Base-by-base conservation (phyloP, 2,113 vertebrate species). In the Anseranas semipalmata region DNA sequence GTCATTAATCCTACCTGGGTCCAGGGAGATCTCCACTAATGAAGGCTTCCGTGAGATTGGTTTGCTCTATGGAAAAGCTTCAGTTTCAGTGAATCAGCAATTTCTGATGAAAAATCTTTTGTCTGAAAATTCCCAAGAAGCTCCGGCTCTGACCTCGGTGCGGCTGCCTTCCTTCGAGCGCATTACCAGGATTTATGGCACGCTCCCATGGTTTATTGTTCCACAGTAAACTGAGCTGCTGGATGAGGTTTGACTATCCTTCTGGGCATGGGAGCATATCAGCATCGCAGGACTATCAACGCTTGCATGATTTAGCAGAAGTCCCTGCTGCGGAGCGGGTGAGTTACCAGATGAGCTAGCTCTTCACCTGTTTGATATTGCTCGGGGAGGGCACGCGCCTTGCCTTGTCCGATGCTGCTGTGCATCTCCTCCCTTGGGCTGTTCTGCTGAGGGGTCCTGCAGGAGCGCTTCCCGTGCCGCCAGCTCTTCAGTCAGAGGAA, bases 41-140 rank as follows among this genome's bases (percentile, higher is more conserved):
- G 92, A 91, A 94, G 83, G 71, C 63, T 93, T 67, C 87, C 66
- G 66, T 0, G 9, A 95, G 87, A 97, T 96, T 70, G 95, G 78
- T 85, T 95, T 96, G 81, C 83, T 89, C 75, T 72, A 25, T 63
- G 78, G 87, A 80, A 93, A 88, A 96, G 85, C 95, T 84, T 94
- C 45, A 2, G 45, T 95, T 96, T 86, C 0, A 12, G 90, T 93
- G 95, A 97, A 95, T 97, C 95, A 96, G 95, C 96, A 96, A 73
- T 79, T 97, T 95, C 85, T 74, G 95, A 96, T 96, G 94, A 96
- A 95, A 96, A 96, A 96, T 95, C 91, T 96, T 95, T 73, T 79
- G 71, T 94, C 81, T 93, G 93, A 73, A 95, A 96, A 95, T 94
- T 96, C 95, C 89, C 95, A 76, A 80, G 93, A 83, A 97, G 78